phyloP scores from a whole-genome alignment of 2,113 vertebrate genomes.

The Lates calcarifer region DNA sequence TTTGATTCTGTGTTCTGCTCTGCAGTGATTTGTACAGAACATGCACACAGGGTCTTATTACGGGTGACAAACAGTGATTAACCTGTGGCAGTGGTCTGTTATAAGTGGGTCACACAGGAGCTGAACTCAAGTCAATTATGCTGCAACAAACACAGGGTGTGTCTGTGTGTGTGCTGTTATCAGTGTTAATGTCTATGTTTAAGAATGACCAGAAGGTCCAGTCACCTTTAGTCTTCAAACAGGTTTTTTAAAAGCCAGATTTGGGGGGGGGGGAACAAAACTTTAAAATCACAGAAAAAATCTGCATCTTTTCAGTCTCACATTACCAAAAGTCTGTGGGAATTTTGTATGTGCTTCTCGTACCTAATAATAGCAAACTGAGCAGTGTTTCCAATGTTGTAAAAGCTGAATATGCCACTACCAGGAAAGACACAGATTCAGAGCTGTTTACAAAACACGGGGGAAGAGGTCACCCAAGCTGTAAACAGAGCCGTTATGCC shows the following conservation, averaged over 20 bases:
- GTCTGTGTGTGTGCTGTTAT: conserved; percentile 50
- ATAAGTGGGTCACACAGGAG: conserved; percentile 41
- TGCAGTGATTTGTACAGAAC: background rate
- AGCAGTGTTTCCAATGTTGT: background rate
- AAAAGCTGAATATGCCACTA: background rate
- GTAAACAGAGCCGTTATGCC: background rate
- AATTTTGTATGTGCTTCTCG: background rate
- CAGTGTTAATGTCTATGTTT: conserved; percentile 68
- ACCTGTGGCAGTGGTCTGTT: conserved; percentile 29
- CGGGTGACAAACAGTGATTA: conserved; percentile 42
- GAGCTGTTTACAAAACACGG: conserved; percentile 14
- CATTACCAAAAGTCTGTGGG: background rate
- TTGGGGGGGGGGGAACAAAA: no score
- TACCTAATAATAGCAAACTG: background rate
- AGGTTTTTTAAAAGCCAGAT: background rate
- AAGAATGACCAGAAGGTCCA: conserved; percentile 40
- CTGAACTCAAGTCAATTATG: conserved; percentile 28
- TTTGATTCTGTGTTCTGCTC: background rate
- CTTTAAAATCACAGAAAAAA: background rate
- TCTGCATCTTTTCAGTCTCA: background rate
- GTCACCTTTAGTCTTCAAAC: conserved; percentile 22
- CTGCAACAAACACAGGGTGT: conserved; percentile 54
- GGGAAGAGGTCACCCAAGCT: background rate
- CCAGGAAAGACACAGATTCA: conserved; percentile 3
- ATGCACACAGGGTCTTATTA: background rate